These are phyloP conservation scores for Conus betulinus DNA, from an alignment of 1,140 invertebrate species.

Conservation along the genomic window DNA sequence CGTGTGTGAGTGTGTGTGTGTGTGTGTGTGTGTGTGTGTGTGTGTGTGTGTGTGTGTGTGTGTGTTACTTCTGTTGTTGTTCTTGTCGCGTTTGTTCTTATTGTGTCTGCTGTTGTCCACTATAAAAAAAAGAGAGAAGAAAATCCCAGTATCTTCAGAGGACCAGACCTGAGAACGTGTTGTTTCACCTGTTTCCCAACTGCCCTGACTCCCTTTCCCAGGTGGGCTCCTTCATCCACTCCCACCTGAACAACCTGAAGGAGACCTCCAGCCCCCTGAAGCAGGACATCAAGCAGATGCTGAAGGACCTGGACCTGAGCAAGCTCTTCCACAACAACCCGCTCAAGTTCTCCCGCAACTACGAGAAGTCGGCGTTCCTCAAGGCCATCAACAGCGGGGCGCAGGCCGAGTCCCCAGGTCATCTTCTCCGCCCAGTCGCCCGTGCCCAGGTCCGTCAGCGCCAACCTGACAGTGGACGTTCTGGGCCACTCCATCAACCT, in stretches of 20 bases:
- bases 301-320: slow-evolving; percentile 81
- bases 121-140: too few species aligned
- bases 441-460: slow-evolving; percentile 85
- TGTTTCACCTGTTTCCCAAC: too few species aligned
- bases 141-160: too few species aligned
- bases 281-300: slow-evolving; percentile 88
- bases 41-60: too few species aligned
- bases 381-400: slow-evolving; percentile 64
- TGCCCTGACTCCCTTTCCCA: slow-evolving; percentile 12
- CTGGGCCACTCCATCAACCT: slow-evolving; percentile 92
- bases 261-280: slow-evolving; percentile 89
- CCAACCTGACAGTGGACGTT: slow-evolving; percentile 90
- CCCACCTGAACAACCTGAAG: slow-evolving; percentile 89
- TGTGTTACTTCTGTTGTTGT: too few species aligned
- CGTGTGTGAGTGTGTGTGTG: too few species aligned
- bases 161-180: too few species aligned
- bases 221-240: slow-evolving; percentile 95
- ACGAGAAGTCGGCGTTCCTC: slow-evolving; percentile 79
- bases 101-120: too few species aligned
- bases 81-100: too few species aligned
- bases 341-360: slow-evolving; percentile 91
- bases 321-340: slow-evolving; percentile 87
- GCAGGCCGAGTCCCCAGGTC: slow-evolving; percentile 76
- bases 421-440: slow-evolving; percentile 93
- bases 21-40: too few species aligned